Percentiles rank a stretch among this genome's conserved stretches.
Evolutionary conservation across 2,797 vertebrate species (phyloP).

Genomic region (Hipposideros larvatus): DNA sequence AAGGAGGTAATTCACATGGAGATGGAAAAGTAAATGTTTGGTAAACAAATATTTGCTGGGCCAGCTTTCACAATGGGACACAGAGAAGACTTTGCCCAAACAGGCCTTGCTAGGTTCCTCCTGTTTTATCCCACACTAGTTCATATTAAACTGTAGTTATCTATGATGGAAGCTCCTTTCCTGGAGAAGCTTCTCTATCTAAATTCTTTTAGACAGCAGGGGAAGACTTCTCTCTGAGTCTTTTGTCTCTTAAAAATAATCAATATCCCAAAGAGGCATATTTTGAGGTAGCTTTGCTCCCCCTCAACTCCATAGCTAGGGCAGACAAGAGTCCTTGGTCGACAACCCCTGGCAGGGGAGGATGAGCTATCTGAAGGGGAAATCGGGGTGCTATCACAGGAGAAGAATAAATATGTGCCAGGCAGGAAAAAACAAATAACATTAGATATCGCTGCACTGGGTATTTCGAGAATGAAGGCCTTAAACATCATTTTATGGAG

Average conservation of each 20-base stretch:
- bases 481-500: neutral
- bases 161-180: neutral
- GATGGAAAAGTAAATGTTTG: neutral
- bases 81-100: neutral
- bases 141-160: neutral
- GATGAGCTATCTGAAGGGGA: neutral
- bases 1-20: neutral
- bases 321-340: neutral
- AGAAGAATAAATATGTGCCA: neutral
- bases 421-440: neutral
- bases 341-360: fast-evolving
- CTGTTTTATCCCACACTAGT: neutral
- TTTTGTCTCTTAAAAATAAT: neutral
- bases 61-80: neutral
- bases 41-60: neutral
- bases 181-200: neutral
- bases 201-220: neutral
- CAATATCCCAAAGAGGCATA: neutral
- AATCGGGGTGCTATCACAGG: neutral
- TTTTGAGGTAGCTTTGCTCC: neutral
- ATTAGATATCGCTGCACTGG: neutral
- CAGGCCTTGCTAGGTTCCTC: neutral
- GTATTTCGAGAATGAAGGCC: neutral
- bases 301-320: neutral
- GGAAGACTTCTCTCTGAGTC: neutral